Evolutionary conservation across 2,113 vertebrate genomes (phyloP).

Genomic region (Hippocampus zosterae): DNA sequence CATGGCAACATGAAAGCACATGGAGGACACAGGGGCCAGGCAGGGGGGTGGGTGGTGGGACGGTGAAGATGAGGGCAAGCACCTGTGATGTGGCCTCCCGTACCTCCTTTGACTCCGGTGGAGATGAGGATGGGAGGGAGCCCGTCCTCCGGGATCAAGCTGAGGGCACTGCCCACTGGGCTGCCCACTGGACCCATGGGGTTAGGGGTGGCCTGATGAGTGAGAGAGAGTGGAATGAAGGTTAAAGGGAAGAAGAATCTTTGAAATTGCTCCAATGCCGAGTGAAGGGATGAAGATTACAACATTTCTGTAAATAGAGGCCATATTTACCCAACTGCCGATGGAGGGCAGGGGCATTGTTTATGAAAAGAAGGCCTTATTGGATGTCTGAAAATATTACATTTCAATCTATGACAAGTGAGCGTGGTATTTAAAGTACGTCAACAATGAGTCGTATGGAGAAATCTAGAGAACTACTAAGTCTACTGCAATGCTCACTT

Average conservation of each 20-base stretch:
- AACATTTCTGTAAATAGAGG: too few relatives aligned
- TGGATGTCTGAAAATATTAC: too few relatives aligned
- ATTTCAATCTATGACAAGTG: too few relatives aligned
- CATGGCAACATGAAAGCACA: conserved; percentile 2
- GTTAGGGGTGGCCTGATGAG: conserved; percentile 72
- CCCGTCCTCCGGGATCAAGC: conserved; percentile 95
- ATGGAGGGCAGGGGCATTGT: too few relatives aligned
- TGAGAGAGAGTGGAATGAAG: neutral
- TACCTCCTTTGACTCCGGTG: conserved; percentile 99
- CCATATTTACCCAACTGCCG: too few relatives aligned
- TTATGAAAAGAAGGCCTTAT: too few relatives aligned
- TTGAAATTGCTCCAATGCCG: neutral
- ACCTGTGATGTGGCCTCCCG: conserved; percentile 78
- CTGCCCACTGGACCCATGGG: conserved; percentile 81
- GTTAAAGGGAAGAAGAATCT: neutral
- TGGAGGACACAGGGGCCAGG: neutral
- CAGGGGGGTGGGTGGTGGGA: conserved; percentile 36
- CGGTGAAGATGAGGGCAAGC: conserved; percentile 73
- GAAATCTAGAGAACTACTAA: too few relatives aligned
- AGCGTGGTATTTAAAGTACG: too few relatives aligned
- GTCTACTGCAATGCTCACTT: too few relatives aligned
- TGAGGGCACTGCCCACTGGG: conserved; percentile 93
- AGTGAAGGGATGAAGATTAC: too few relatives aligned
- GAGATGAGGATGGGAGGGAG: conserved; percentile 99
- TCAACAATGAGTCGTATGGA: too few relatives aligned